Conservation (phyloP, 2,888 invertebrate genomes). For the Watsonalla cultraria region DNA sequence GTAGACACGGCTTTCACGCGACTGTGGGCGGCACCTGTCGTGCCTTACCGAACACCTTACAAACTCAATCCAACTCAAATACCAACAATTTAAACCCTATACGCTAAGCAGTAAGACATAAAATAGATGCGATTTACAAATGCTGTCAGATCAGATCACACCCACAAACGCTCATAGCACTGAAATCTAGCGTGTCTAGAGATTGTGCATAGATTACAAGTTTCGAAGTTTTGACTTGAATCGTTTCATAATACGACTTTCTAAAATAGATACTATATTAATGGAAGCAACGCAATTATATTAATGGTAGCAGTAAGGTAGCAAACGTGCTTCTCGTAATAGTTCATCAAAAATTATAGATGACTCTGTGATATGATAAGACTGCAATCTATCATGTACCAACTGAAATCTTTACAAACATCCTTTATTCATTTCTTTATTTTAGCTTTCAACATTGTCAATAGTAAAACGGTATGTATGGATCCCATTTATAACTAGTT, state of each 20-base stretch:
- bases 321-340: no score
- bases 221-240: slow-evolving; percentile 11
- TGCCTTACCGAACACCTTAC: slow-evolving; percentile 38
- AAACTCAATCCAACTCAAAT: slow-evolving; percentile 9
- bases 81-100: slow-evolving; percentile 4
- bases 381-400: no score
- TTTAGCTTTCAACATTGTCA: no score
- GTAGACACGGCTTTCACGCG: slow-evolving; percentile 49
- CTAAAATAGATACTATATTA: slow-evolving; percentile 6
- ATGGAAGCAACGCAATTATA: no score
- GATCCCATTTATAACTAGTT: no score
- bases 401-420: no score
- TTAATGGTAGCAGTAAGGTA: no score
- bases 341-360: no score
- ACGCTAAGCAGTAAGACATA: background rate
- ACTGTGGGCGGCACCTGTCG: slow-evolving; percentile 58
- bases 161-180: slow-evolving; percentile 27
- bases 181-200: slow-evolving; percentile 20
- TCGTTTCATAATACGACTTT: slow-evolving; percentile 21
- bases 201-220: slow-evolving; percentile 16
- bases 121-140: slow-evolving; percentile 5
- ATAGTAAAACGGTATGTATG: no score
- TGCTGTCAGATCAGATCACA: slow-evolving; percentile 13
- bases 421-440: no score
- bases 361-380: no score